Percentiles rank a stretch among this genome's conserved stretches.
These are phyloP conservation scores for Indri indri DNA, from an alignment of 2,113 vertebrate genomes.

Conservation along the genomic window DNA sequence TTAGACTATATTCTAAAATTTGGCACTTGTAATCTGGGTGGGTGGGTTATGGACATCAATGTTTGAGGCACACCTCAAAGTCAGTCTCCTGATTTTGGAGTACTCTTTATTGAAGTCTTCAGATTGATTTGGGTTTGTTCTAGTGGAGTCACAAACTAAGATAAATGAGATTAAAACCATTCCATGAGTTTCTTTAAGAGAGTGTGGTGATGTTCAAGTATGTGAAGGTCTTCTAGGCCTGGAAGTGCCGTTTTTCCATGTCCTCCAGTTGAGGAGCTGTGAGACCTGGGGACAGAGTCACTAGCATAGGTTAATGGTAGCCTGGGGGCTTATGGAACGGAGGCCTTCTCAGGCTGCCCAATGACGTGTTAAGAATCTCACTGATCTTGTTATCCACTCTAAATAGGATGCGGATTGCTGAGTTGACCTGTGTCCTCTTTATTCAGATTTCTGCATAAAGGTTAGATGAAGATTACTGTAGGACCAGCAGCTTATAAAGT, in stretches of 20 bases:
- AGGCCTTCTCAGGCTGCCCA: background rate
- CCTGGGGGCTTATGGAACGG: background rate
- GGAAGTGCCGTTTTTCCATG: background rate
- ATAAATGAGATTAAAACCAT: background rate
- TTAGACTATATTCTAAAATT: background rate
- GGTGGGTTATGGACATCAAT: background rate
- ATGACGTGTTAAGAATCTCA: background rate
- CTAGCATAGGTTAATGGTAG: background rate
- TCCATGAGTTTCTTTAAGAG: background rate
- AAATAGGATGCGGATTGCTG: background rate
- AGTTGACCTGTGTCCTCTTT: background rate
- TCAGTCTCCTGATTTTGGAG: background rate
- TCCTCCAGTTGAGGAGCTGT: background rate
- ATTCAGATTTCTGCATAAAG: background rate
- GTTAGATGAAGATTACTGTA: background rate
- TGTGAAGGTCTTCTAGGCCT: background rate
- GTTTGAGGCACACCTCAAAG: background rate
- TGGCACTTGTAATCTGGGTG: background rate
- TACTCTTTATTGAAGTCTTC: background rate
- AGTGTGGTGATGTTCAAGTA: background rate
- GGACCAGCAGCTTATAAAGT: background rate
- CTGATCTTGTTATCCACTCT: background rate
- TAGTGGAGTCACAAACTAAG: background rate
- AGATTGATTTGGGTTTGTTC: background rate
- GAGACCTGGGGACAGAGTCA: background rate